Evolutionary conservation across 2,797 vertebrate species (phyloP), one percentile per base, ranked within the genome.

Genomic region (Ispidina lecontei): DNA sequence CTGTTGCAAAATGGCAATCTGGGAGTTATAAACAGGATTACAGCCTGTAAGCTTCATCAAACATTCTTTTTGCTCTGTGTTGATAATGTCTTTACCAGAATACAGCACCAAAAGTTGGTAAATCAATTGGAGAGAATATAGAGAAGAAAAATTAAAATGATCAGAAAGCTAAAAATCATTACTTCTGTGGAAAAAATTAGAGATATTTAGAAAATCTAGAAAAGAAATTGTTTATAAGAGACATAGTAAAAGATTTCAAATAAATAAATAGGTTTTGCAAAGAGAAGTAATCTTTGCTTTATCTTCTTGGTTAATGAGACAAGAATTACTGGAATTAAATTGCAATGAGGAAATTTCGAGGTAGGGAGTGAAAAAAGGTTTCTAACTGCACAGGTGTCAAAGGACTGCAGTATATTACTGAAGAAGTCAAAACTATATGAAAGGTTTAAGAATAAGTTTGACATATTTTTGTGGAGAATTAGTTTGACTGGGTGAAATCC

Each of bases 1-100:
- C 81, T 95, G 90, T 93, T 91, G 75, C 86, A 95, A 94, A 95
- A 94, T 94, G 91, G 84, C 86, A 90, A 76, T 22, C 68, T 84
- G 77, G 89, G 80, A 93, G 69, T 90, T 90, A 82, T 91, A 94
- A 95, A 82, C 81, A 94, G 74, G 18, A 78, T 86, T 94, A 44
- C 70, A 94, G 70, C 83, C 56, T 89, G 56, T 56, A 59, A 94
- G 55, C 62, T 56, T 91, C 2, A 1, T 91, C 76, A 94, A 89
- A 73, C 89, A 79, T 22, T 94, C n/a, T 23, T 94, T 87, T 94
- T 94, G 44, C 84, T 91, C 49, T 82, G 64, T 1, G 4, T 56
- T 89, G 64, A 33, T 90, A 94, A 64, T 89, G 74, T 10, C 25
- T 93, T 94, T 88, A 59, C 73, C 56, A 90, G 70, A 91, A 46